Base-by-base conservation (phyloP, 92 coral and sea anemone genomes). In the Porites evermanni region DNA sequence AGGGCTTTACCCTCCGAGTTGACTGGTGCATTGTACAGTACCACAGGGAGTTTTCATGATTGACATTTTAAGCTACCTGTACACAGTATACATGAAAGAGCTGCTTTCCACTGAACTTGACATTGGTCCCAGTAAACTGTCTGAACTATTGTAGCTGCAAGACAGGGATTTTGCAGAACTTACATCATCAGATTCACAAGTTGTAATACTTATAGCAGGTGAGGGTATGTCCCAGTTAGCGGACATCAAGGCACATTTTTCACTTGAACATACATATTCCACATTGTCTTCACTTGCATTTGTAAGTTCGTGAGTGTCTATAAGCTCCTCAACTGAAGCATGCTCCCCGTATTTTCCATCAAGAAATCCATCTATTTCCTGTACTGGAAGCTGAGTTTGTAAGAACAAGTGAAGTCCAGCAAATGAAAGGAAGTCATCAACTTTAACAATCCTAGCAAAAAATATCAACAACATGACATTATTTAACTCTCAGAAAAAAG, bases 351-450 rank as follows among this genome's bases (percentile, higher is more conserved):
- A 93, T 85, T 93, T 93, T 16, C 98, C 99, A 20, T 91, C 88
- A 53, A 96, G 88, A 84, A 93, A 96, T 24, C 82, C 87, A 52
- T 96, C 92, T 38, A 96, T 96, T 89, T 96, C 95, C 20, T 82
- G 82, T 5, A 88, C 53, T 59, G 98, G 88, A 29, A 96, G 94
- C 70, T 94, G 94, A 19, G 95, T 95, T 93, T 96, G 99, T 81
- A 96, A 91, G 87, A 96, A 96, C 72, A 96, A 87, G 78, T 96
- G 99, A 29, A 96, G 95, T 70, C 99, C 99, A 84, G 93, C 88
- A 86, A 84, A 96, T 18, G 99, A 96, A 14, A 96, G 89, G 88
- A 79, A 96, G 56, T 87, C 79, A 69, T 84, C 91, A 67, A 90
- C 75, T 67, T 86, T 88, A 44, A 91, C 74, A 20, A 96, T 89